Conservation (phyloP, 1,140 invertebrate species). For the Lasioglossum albipes region DNA sequence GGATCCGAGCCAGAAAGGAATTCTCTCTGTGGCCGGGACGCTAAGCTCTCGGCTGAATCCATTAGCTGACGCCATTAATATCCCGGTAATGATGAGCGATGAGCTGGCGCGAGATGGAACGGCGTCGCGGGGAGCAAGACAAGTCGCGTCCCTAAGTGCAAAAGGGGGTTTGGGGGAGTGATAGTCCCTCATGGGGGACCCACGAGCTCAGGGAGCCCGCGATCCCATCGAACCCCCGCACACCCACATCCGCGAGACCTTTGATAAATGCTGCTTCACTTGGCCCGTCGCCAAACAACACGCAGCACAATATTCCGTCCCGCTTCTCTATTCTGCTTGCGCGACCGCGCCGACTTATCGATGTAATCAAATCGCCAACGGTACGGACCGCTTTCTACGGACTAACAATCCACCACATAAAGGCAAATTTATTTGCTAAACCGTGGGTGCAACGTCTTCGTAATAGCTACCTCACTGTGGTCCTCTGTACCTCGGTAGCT, state of each 20-base stretch:
- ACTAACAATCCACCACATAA: not conserved
- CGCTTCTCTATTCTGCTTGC: slow-evolving; percentile 31
- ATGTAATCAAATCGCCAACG: slow-evolving; percentile 22
- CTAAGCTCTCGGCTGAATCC: slow-evolving; percentile 68
- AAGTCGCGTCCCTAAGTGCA: slow-evolving; percentile 20
- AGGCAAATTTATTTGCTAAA: not conserved
- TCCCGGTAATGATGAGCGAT: slow-evolving; percentile 72
- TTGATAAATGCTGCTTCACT: slow-evolving; percentile 73
- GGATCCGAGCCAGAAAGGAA: slow-evolving; percentile 23
- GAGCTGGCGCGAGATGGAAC: slow-evolving; percentile 56
- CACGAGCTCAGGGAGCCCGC: not conserved
- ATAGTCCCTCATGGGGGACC: not conserved
- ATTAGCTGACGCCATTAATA: slow-evolving; percentile 74
- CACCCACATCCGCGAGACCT: slow-evolving; percentile 42
- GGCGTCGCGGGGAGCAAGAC: slow-evolving; percentile 37
- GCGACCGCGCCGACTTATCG: slow-evolving; percentile 42
- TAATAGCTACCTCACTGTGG: no score
- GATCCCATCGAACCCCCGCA: slow-evolving; percentile 17
- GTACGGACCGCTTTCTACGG: not conserved
- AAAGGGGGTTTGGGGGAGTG: not conserved
- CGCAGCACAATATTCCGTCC: slow-evolving; percentile 63
- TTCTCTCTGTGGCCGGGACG: slow-evolving; percentile 50
- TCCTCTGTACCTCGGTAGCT: no score
- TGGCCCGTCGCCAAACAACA: slow-evolving; percentile 69
- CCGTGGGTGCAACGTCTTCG: no score